Conservation (phyloP, 2,888 invertebrate genomes). For the Phalangium opilio region DNA sequence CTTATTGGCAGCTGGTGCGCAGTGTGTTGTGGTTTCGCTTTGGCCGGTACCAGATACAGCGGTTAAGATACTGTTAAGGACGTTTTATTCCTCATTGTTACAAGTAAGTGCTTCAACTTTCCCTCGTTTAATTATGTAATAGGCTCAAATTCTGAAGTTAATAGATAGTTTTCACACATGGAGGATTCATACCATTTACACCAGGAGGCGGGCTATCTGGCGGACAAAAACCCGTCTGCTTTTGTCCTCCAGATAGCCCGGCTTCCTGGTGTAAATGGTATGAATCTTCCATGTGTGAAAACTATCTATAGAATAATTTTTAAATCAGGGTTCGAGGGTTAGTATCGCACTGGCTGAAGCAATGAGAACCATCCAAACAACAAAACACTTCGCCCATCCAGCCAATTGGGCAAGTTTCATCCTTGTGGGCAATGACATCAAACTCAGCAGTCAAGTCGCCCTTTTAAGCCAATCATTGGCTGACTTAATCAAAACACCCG, state of each 20-base stretch:
- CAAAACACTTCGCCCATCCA: slow-evolving; percentile 84
- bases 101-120: slow-evolving; percentile 46
- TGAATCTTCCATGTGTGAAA: too few relatives aligned
- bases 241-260: too few relatives aligned
- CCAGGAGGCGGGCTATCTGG: too few relatives aligned
- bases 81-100: slow-evolving; percentile 75
- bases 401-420: slow-evolving; percentile 91
- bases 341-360: slow-evolving; percentile 73
- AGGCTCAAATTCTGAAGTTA: too few relatives aligned
- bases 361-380: slow-evolving; percentile 88
- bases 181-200: too few relatives aligned
- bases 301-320: not conserved
- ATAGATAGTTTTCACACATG: too few relatives aligned
- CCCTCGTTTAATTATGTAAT: too few relatives aligned
- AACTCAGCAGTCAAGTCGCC: slow-evolving; percentile 89
- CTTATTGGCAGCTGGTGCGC: slow-evolving; percentile 73
- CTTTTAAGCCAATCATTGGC: slow-evolving; percentile 85
- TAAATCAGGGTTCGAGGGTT: slow-evolving; percentile 30
- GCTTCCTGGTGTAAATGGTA: too few relatives aligned
- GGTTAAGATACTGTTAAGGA: slow-evolving; percentile 70
- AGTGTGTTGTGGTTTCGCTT: slow-evolving; percentile 75
- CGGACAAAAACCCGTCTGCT: too few relatives aligned
- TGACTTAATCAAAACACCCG: slow-evolving; percentile 69
- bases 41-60: slow-evolving; percentile 95
- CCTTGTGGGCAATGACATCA: slow-evolving; percentile 69